Percentiles rank a stretch among this genome's conserved stretches.
phyloP scores from a whole-genome alignment of 2,113 vertebrate genomes.

The Rafetus swinhoei region DNA sequence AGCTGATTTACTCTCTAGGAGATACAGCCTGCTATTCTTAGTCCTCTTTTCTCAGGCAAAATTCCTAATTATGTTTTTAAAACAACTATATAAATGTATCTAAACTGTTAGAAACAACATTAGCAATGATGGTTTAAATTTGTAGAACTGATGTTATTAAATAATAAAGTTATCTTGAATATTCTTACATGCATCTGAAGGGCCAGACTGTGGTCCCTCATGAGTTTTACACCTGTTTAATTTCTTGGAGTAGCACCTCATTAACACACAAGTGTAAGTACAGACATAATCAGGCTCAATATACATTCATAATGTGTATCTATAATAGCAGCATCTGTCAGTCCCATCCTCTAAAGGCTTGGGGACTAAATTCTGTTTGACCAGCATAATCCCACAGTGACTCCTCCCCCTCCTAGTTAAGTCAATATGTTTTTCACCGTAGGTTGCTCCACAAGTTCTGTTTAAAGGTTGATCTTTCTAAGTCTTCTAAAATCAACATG shows the following conservation, averaged over 20 bases:
- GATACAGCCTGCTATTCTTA: constrained; percentile 22
- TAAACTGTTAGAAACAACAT: not conserved
- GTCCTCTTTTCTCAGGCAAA: not conserved
- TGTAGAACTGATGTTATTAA: constrained; percentile 19
- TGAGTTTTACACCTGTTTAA: not conserved
- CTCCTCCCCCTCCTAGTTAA: not conserved
- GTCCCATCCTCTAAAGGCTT: not conserved
- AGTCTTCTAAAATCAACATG: not conserved
- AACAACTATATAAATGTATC: not conserved
- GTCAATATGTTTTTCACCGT: not conserved
- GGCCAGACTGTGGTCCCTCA: not conserved
- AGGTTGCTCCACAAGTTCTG: not conserved
- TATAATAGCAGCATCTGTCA: not conserved
- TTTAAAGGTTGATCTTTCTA: not conserved
- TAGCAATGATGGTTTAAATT: constrained; percentile 12
- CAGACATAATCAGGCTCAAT: not conserved
- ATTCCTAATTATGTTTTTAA: not conserved
- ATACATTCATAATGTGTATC: not conserved
- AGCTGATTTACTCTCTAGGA: constrained; percentile 28
- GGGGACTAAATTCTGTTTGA: not conserved
- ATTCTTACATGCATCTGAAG: not conserved
- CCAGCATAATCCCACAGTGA: not conserved
- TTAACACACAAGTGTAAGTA: not conserved
- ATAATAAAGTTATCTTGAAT: constrained; percentile 6
- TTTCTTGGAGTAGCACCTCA: not conserved